Base-by-base conservation (phyloP, 2,888 invertebrate species). In the Cephus nigrinus region DNA sequence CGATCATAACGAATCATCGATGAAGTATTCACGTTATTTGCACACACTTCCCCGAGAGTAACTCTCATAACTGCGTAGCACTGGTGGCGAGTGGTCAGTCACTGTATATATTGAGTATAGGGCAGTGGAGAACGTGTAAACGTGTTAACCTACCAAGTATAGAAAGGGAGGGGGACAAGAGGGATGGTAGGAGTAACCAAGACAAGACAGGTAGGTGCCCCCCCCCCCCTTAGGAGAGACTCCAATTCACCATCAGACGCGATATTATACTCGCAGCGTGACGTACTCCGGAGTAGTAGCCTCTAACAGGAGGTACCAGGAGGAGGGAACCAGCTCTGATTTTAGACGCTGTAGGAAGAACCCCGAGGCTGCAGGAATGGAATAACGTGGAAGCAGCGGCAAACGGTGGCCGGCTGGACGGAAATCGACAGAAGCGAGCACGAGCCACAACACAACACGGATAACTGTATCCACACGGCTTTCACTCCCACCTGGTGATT, bases 1-100 rank as follows among this genome's bases (percentile, higher is more conserved):
- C 83, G 81, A 84, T 80, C 80, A 81, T 82, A 80, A 75, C 75
- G 71, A 78, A 71, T 79, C 80, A 78, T 77, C 80, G 75, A 78
- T 82, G 79, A 80, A 78, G 80, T 82, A 81, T 79, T 80, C 80
- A 73, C 76, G 74, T 80, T 33, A 71, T 33, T 32, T 33, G 32
- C 71, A 71, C 71, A 71, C 71, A 71, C 71, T 12, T 33, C 5
- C 0, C 31, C 32, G 12, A 31, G 15, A 71, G 32, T 33, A 31
- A 33, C 33, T 71, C 71, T 32, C 71, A 71, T 33, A 71, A 71
- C 33, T 71, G 31, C 71, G 71, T 33, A 71, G 31, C 32, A 71
- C 71, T 55, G 23, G 55, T 55, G 23, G 55, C 55, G 55, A 55
- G 2, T 55, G 55, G 23, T 55, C 55, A 23, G 55, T 55, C 55